Evolutionary conservation across 2,797 vertebrate species (phyloP).

Genomic region (Heterohyrax brucei): DNA sequence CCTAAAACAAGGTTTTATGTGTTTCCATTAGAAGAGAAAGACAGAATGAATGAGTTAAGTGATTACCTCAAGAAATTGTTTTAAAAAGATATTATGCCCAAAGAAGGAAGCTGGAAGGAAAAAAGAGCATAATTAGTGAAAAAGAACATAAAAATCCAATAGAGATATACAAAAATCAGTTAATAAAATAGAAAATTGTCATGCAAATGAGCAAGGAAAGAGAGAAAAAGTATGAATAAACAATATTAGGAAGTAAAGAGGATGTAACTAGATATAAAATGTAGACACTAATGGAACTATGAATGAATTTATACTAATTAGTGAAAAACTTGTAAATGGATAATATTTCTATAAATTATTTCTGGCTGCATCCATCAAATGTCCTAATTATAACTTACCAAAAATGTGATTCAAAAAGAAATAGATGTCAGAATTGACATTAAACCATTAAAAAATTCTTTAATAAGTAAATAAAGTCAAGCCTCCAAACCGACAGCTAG

Average conservation of each 20-base stretch:
- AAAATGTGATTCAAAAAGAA: conserved; percentile 30
- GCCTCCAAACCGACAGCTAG: background rate
- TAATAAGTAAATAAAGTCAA: background rate
- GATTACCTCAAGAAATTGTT: background rate
- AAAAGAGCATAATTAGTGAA: background rate
- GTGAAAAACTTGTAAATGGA: background rate
- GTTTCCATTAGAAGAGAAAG: background rate
- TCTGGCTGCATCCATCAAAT: background rate
- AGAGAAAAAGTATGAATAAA: background rate
- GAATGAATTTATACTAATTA: background rate
- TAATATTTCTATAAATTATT: background rate
- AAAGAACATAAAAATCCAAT: background rate
- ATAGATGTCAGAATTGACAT: background rate
- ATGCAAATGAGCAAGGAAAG: background rate
- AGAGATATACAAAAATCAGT: background rate
- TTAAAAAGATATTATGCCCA: background rate
- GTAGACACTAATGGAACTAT: background rate
- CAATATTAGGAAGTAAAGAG: background rate
- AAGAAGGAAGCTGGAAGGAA: background rate
- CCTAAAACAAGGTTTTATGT: background rate
- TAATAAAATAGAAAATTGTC: background rate
- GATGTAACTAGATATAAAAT: background rate
- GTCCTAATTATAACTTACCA: background rate
- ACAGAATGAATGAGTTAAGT: background rate
- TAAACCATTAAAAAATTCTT: background rate